These are phyloP conservation scores for Scaptomyza graminum DNA, from an alignment of 1,140 invertebrate genomes.

Conservation along the genomic window DNA sequence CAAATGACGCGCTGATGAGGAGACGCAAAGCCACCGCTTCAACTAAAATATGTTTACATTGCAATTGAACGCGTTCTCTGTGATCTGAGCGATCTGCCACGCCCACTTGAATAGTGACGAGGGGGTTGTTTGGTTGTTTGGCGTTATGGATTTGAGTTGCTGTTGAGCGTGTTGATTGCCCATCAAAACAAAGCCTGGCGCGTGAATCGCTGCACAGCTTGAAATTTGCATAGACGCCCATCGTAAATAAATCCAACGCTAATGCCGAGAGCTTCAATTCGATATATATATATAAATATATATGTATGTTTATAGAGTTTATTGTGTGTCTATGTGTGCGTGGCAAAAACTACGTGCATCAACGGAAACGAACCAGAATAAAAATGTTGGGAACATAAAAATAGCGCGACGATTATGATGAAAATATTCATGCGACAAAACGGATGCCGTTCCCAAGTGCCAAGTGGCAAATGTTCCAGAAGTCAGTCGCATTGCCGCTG, in stretches of 20 bases:
- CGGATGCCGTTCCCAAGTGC: constrained; percentile 60
- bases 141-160: constrained; percentile 26
- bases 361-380: not conserved
- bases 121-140: constrained; percentile 19
- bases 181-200: constrained; percentile 65
- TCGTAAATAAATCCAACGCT: constrained; percentile 9
- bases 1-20: constrained; percentile 75
- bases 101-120: constrained; percentile 33
- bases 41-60: constrained; percentile 55
- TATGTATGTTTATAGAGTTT: not conserved
- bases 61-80: constrained; percentile 63
- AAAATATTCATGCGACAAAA: constrained; percentile 80
- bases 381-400: constrained; percentile 65
- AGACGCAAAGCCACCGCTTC: constrained; percentile 11
- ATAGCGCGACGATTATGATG: constrained; percentile 78
- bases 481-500: constrained; percentile 18
- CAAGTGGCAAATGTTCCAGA: constrained; percentile 30
- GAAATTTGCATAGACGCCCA: constrained; percentile 64
- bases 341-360: constrained; percentile 17
- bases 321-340: constrained; percentile 15
- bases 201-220: constrained; percentile 33
- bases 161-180: constrained; percentile 68
- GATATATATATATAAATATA: constrained; percentile 10
- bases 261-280: constrained; percentile 39
- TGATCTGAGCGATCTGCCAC: constrained; percentile 59